Evolutionary conservation across 2,797 vertebrate species (phyloP), one percentile per base, ranked within the genome.

Genomic region (Ctenopoma kingsleyae): DNA sequence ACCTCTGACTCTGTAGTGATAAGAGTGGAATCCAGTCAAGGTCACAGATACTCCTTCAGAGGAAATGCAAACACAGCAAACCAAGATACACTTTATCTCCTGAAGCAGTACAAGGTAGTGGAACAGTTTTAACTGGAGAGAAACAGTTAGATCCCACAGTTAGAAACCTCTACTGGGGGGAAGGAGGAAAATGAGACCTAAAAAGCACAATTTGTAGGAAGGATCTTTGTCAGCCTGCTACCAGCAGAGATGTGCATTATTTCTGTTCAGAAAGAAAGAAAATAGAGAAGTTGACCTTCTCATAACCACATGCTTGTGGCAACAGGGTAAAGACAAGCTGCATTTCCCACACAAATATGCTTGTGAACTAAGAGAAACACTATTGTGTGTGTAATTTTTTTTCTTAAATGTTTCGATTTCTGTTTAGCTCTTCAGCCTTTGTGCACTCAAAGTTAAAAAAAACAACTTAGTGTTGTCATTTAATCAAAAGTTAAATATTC

Each of bases 1-100:
- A 87, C 88, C 83, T 84, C 84, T 79, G 74, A 84, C 83, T 85
- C 72, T 76, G 78, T 83, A 74, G 74, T 43, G 86, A 92, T 91
- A 92, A 87, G 71, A 60, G 53, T 77, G 77, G 86, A 89, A 90
- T 89, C 83, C 73, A 84, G 82, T 91, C 91, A 94, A 93, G 92
- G 90, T 93, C 83, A 85, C 76, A 63, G 62, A 81, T 77, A 69
- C 82, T 88, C 84, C 79, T 83, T 71, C 79, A 82, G 63, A 85
- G 76, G 74, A 89, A 89, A 77, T 66, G 78, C 90, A 88, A 89
- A 88, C 87, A 62, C 86, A 81, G 83, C 89, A 86, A 56, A 49
- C 44, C n/a, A 11, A 72, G 76, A 91, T 81, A 82, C 71, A 63
- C 71, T 81, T 78, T 84, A 81, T 90, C 81, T 87, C 71, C 51